These are phyloP conservation scores for Drosophila setosimentum DNA, from an alignment of 2,888 invertebrate species.

Conservation along the genomic window DNA sequence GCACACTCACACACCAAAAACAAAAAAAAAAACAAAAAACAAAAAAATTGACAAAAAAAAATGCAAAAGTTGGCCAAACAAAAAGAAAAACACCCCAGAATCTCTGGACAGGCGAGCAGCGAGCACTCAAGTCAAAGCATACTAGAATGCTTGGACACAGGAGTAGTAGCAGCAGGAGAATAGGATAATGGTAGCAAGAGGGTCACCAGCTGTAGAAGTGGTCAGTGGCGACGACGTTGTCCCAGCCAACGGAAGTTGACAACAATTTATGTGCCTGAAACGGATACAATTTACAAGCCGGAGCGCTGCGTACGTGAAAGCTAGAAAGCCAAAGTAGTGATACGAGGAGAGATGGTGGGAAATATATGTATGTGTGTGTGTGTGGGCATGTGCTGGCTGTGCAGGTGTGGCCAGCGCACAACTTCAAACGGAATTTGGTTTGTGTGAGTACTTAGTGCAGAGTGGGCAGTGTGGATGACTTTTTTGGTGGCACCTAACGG, in stretches of 20 bases:
- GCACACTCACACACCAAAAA: conserved; percentile 28
- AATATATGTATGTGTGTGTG: conserved; percentile 8
- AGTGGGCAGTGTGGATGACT: conserved; percentile 63
- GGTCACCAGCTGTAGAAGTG: conserved; percentile 59
- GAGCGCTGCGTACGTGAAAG: conserved; percentile 56
- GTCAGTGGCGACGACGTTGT: conserved; percentile 79
- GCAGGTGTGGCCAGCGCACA: conserved; percentile 57
- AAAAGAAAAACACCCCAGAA: conserved; percentile 49
- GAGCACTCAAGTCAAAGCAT: conserved; percentile 71
- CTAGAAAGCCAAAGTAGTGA: conserved; percentile 22
- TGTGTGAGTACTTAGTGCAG: conserved; percentile 77
- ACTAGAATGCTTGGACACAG: conserved; percentile 33
- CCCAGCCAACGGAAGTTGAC: conserved; percentile 83
- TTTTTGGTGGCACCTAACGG: conserved; percentile 35
- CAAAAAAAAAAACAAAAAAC: conserved; percentile 32
- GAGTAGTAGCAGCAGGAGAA: conserved; percentile 11
- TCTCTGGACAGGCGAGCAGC: conserved; percentile 31
- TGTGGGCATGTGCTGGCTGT: conserved; percentile 14
- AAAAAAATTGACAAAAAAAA: conserved; percentile 26
- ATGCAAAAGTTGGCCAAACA: conserved; percentile 28
- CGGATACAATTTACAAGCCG: conserved; percentile 84
- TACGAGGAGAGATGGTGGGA: background rate
- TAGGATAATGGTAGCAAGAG: conserved; percentile 8
- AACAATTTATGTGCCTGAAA: conserved; percentile 83
- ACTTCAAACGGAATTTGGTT: conserved; percentile 77